Evolutionary conservation across 1,140 invertebrate genomes (phyloP), one percentile per base, ranked within the genome.

Genomic region (Eupristina koningsbergeri): DNA sequence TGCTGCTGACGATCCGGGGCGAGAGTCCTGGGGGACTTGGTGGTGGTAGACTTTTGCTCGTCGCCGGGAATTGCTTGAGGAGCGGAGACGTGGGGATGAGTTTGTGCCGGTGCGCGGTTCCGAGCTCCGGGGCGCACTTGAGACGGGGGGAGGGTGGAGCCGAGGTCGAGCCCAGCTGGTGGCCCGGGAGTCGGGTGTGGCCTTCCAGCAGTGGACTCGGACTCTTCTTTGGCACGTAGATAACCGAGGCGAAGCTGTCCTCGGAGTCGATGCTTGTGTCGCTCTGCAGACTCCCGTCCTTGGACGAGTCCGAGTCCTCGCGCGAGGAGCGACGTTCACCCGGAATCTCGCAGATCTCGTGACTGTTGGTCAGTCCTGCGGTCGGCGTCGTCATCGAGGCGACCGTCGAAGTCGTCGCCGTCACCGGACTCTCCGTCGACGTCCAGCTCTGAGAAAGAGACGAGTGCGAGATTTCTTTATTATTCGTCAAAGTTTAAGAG

Each of bases 191-290:
- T 81, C 17, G 3, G n/a, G 36, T 85, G 15, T 86, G 82, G 13
- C 85, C 80, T 50, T 90, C 89, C n/a, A 88, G 86, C 19, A 82
- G 84, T 19, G 83, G 85, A 67, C 80, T 82, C 74, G 64, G 61
- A 81, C 94, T 93, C 84, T 93, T 93, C 88, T 96, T 96, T 64
- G 97, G 97, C 86, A 97, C 95, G 88, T 96, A 97, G 88, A 98
- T 98, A 15, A 98, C 97, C 73, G 97, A 97, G 50, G 96, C 96
- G 89, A 97, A 97, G 91, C 96, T 97, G 87, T 98, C 97, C 91
- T 98, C 97, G 3, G 96, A 97, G 90, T 98, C 97, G 5, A 98
- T 96, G 91, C 97, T 98, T 0, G 97, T 98, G 87, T 98, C 97
- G 90, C 97, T 98, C 90, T 98, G 97, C 71, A 98, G 93, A 90